Evolutionary conservation across 2,113 vertebrate genomes (phyloP).

Genomic region (Arvicanthis niloticus): DNA sequence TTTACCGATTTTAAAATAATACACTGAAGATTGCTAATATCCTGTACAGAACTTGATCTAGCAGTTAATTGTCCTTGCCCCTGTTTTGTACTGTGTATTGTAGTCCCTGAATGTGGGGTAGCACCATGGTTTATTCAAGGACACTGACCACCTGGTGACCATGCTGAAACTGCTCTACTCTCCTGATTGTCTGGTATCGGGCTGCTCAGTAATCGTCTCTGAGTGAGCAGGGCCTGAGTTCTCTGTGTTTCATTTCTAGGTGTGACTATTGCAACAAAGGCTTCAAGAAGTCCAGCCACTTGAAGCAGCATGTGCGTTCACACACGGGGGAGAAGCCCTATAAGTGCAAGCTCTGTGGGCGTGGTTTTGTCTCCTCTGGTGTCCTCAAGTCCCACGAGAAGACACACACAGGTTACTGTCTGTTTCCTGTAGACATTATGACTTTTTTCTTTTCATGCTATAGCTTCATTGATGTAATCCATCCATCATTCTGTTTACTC

Average conservation of each 20-base stretch:
- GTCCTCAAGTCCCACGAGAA: constrained; percentile 98
- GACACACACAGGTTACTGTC: constrained; percentile 94
- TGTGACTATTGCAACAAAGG: constrained; percentile 96
- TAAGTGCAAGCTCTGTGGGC: constrained; percentile 94
- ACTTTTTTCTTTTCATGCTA: background rate
- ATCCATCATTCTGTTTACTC: background rate
- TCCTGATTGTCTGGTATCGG: rapidly evolving
- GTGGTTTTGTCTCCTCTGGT: constrained; percentile 96
- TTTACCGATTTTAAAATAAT: background rate
- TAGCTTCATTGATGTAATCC: background rate
- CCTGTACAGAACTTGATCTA: background rate
- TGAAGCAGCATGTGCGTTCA: constrained; percentile 98
- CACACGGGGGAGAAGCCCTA: constrained; percentile 99
- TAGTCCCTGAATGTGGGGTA: background rate
- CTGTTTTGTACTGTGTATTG: background rate
- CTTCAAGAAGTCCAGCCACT: constrained; percentile 98
- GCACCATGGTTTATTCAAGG: background rate
- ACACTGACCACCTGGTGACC: background rate
- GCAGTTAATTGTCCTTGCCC: background rate
- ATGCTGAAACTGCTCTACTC: background rate
- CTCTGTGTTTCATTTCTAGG: constrained; percentile 83
- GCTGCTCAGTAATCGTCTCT: background rate
- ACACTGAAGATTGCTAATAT: too few species aligned
- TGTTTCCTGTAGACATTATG: background rate
- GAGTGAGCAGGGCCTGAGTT: background rate